Evolutionary conservation across 1,140 invertebrate genomes (phyloP).

Genomic region (Zelostemma sp.): DNA sequence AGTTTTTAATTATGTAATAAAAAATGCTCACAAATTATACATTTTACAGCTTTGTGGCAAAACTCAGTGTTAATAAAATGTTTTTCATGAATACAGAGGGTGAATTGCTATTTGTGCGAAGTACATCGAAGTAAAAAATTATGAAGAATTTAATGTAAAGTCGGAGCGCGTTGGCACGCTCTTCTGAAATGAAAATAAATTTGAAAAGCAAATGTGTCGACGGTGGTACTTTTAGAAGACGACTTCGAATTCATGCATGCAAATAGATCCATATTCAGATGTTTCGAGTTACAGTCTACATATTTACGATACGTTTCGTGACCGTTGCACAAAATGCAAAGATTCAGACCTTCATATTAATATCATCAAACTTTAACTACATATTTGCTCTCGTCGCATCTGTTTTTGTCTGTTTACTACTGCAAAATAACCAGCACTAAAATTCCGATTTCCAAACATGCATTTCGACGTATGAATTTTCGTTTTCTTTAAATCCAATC

Average conservation of each 20-base stretch:
- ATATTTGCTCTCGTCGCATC: neutral
- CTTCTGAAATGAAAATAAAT: conserved; percentile 15
- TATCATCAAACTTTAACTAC: neutral
- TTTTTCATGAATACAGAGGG: too few species aligned
- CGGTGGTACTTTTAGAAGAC: conserved; percentile 25
- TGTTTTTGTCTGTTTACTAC: neutral
- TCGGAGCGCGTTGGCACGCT: conserved; percentile 14
- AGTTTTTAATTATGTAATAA: conserved; percentile 9
- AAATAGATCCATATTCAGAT: conserved; percentile 32
- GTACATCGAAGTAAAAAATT: conserved; percentile 2
- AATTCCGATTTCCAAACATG: neutral
- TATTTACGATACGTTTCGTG: conserved; percentile 33
- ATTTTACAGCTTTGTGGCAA: conserved; percentile 9
- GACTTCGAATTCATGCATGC: conserved; percentile 34
- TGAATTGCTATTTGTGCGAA: conserved; percentile 17
- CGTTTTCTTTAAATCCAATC: too few species aligned
- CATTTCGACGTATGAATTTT: too few species aligned
- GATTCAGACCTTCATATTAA: conserved; percentile 13
- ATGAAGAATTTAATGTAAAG: conserved; percentile 24
- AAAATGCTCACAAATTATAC: conserved; percentile 8
- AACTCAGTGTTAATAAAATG: conserved; percentile 13
- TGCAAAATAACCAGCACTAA: neutral
- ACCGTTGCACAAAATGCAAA: conserved; percentile 10
- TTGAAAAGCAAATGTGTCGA: conserved; percentile 40
- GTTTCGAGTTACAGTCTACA: conserved; percentile 25